Evolutionary conservation across 2,888 invertebrate species (phyloP).

Genomic region (Coelinius sp.): DNA sequence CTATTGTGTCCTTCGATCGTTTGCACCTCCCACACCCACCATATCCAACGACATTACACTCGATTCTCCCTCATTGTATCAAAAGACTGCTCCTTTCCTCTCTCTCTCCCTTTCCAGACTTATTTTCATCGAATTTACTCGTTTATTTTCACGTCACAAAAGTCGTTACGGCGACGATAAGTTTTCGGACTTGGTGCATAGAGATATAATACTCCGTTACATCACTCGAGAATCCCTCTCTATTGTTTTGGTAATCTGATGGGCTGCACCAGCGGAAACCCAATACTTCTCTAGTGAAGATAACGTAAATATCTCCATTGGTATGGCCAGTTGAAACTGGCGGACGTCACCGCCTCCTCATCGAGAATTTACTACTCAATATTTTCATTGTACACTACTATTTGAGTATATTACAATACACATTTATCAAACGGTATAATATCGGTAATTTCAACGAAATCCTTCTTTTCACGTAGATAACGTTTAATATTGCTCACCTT

Average conservation of each 20-base stretch:
- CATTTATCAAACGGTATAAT: too few species aligned
- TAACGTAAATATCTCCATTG: conserved; percentile 20
- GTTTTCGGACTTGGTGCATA: background rate
- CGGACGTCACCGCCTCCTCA: conserved; percentile 15
- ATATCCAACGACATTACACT: conserved; percentile 37
- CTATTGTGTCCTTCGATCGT: conserved; percentile 25
- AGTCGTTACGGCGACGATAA: background rate
- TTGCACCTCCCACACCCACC: conserved; percentile 19
- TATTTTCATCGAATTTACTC: background rate
- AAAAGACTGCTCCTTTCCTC: background rate
- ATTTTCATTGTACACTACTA: background rate
- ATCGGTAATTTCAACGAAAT: background rate
- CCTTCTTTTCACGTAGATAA: background rate
- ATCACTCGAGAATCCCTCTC: conserved; percentile 52
- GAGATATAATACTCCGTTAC: conserved; percentile 49
- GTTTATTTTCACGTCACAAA: background rate
- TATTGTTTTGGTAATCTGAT: conserved; percentile 64
- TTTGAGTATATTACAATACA: too few species aligned
- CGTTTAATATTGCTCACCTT: conserved; percentile 7
- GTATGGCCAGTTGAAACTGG: background rate
- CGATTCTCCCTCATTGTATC: conserved; percentile 14
- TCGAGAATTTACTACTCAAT: background rate
- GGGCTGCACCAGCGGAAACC: conserved; percentile 56
- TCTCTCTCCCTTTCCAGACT: background rate
- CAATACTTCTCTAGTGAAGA: conserved; percentile 44